Percentiles rank a stretch among this genome's conserved stretches.
Conservation (phyloP, 1,140 invertebrate genomes). For the Drosophila lowei region DNA sequence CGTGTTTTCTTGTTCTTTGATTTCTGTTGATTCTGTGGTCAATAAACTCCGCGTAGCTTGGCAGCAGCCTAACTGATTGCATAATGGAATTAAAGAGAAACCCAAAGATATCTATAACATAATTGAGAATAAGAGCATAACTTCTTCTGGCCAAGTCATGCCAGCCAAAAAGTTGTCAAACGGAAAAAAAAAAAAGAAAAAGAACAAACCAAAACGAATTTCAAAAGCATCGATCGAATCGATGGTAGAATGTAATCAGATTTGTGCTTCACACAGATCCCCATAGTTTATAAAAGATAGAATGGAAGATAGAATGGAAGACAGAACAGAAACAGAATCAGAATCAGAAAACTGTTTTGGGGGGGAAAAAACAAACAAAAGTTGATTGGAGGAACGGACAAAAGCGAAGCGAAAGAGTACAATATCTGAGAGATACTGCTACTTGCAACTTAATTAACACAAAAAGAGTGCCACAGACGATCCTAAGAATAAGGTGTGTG, state of each 20-base stretch:
- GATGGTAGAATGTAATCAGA: slow-evolving; percentile 65
- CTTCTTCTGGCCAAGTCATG: slow-evolving; percentile 69
- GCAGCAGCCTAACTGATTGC: slow-evolving; percentile 74
- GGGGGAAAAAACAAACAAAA: slow-evolving; percentile 17
- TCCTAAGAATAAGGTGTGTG: slow-evolving; percentile 15
- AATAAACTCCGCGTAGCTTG: slow-evolving; percentile 77
- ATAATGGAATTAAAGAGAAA: slow-evolving; percentile 67
- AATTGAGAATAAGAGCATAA: slow-evolving; percentile 80
- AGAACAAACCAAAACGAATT: slow-evolving; percentile 54
- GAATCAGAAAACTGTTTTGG: slow-evolving; percentile 16
- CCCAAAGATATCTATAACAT: slow-evolving; percentile 70
- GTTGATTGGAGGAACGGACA: slow-evolving; percentile 34
- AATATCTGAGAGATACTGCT: slow-evolving; percentile 21
- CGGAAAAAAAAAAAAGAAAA: slow-evolving; percentile 17
- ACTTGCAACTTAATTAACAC: slow-evolving; percentile 42
- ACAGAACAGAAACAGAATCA: slow-evolving; percentile 13
- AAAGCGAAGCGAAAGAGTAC: slow-evolving; percentile 27
- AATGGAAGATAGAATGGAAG: background rate
- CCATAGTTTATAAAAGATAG: background rate
- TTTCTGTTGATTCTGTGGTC: slow-evolving; percentile 43
- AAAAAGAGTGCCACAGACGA: slow-evolving; percentile 9
- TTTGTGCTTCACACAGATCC: slow-evolving; percentile 48
- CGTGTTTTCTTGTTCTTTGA: too few relatives aligned
- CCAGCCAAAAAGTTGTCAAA: slow-evolving; percentile 67
- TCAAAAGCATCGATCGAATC: slow-evolving; percentile 52